phyloP scores from a whole-genome alignment of 92 coral and sea anemone genomes.

The Actinernus sp. region DNA sequence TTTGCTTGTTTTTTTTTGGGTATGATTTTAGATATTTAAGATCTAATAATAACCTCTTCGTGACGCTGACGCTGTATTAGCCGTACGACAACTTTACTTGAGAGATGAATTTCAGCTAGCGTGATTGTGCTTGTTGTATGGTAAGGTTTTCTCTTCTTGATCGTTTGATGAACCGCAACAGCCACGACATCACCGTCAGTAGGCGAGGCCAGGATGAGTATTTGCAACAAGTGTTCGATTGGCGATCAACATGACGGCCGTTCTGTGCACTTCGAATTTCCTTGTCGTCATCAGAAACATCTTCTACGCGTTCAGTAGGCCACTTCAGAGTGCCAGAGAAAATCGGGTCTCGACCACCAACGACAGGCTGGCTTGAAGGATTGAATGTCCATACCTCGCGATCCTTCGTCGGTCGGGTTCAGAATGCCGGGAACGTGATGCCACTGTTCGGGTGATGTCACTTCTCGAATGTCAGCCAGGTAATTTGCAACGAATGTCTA shows the following conservation, averaged over 20 bases:
- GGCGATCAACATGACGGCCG: slow-evolving; percentile 7
- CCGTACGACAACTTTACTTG: slow-evolving; percentile 9
- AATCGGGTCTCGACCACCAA: slow-evolving; percentile 56
- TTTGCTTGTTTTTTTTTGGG: too few species aligned
- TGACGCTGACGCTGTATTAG: slow-evolving; percentile 23
- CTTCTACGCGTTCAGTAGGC: slow-evolving; percentile 21
- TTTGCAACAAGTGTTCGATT: slow-evolving; percentile 18
- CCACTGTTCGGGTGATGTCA: slow-evolving; percentile 40
- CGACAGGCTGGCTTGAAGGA: slow-evolving; percentile 30
- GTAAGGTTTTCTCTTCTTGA: slow-evolving; percentile 3
- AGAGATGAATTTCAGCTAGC: slow-evolving; percentile 12
- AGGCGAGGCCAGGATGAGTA: slow-evolving; percentile 43
- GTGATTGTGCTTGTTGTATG: background rate
- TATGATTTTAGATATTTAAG: too few species aligned
- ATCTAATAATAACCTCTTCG: too few species aligned
- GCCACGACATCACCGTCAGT: slow-evolving; percentile 42
- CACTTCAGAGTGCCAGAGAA: slow-evolving; percentile 49
- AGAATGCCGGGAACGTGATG: slow-evolving; percentile 41
- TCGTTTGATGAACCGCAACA: slow-evolving; percentile 24
- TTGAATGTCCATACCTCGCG: slow-evolving; percentile 38
- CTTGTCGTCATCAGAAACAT: slow-evolving; percentile 34
- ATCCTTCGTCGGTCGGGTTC: slow-evolving; percentile 67
- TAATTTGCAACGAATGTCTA: slow-evolving; percentile 55
- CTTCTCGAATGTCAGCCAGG: slow-evolving; percentile 55
- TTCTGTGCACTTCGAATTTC: slow-evolving; percentile 20